phyloP scores from a whole-genome alignment of 2,797 vertebrate species.

The Knipowitschia caucasica region DNA sequence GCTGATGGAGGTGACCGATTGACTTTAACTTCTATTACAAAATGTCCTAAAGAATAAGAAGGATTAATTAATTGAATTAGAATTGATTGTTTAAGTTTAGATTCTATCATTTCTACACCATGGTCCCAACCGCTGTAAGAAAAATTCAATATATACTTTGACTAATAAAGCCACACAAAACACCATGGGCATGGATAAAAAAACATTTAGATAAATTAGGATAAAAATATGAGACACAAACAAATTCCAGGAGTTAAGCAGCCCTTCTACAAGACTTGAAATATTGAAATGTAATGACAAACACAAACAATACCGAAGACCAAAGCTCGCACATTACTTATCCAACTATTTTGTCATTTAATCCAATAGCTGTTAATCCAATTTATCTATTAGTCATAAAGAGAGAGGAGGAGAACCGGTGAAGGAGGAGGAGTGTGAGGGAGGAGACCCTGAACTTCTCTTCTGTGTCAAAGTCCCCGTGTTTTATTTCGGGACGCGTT shows the following conservation, averaged over 20 bases:
- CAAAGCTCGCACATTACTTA: constrained; percentile 89
- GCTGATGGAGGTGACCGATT: constrained; percentile 36
- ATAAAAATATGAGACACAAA: too few relatives aligned
- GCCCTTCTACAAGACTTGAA: constrained; percentile 61
- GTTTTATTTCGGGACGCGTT: constrained; percentile 86
- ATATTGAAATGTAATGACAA: constrained; percentile 49
- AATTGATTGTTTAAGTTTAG: background rate
- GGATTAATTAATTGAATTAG: constrained; percentile 1
- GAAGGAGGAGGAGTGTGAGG: constrained; percentile 71
- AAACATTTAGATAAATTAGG: too few relatives aligned
- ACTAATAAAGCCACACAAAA: background rate
- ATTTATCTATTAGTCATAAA: constrained; percentile 94
- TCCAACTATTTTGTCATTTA: constrained; percentile 92
- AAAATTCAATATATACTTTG: background rate
- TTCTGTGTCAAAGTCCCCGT: constrained; percentile 84
- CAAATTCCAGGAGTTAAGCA: too few relatives aligned
- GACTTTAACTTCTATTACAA: background rate
- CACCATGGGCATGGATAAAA: background rate
- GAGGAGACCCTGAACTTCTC: constrained; percentile 59
- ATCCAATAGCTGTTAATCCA: constrained; percentile 99
- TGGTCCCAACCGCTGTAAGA: background rate
- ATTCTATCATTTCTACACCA: background rate
- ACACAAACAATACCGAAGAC: constrained; percentile 91
- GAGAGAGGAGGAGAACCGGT: constrained; percentile 35
- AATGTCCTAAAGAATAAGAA: constrained; percentile 11